These are phyloP conservation scores for Merops nubicus DNA, from an alignment of 2,113 vertebrate genomes.

Conservation along the genomic window DNA sequence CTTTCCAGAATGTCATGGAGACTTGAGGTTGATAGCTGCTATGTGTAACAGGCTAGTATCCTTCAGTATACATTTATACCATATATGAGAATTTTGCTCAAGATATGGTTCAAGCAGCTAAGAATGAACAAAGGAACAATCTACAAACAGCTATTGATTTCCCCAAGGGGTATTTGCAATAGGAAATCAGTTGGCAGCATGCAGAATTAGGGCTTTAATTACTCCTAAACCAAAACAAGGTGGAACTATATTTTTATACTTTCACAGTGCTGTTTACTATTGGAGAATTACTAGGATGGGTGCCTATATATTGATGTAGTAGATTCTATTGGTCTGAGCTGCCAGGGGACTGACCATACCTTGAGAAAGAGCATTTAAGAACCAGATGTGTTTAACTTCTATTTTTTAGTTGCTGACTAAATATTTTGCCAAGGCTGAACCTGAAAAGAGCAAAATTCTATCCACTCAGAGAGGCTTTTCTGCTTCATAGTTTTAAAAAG, in stretches of 20 bases:
- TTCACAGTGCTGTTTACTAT: not conserved
- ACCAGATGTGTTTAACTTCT: not conserved
- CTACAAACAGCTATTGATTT: not conserved
- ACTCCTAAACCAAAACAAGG: not conserved
- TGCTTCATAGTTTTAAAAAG: not conserved
- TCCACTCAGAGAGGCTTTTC: not conserved
- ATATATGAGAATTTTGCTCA: not conserved
- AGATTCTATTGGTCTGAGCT: not conserved
- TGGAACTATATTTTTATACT: not conserved
- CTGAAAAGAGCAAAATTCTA: constrained; percentile 11
- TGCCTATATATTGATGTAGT: not conserved
- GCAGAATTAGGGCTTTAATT: constrained; percentile 20
- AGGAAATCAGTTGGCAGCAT: not conserved
- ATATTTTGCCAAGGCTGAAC: not conserved
- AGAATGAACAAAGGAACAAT: not conserved
- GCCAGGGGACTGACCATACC: not conserved
- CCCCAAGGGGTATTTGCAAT: not conserved
- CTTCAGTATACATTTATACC: not conserved
- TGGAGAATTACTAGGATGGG: not conserved
- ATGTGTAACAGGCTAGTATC: rapidly evolving
- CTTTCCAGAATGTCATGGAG: not conserved
- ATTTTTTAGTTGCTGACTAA: not conserved
- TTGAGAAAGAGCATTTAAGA: not conserved
- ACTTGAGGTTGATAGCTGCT: not conserved
- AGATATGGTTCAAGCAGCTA: not conserved